phyloP scores from a whole-genome alignment of 2,888 invertebrate species.

The Lamproptera curius region DNA sequence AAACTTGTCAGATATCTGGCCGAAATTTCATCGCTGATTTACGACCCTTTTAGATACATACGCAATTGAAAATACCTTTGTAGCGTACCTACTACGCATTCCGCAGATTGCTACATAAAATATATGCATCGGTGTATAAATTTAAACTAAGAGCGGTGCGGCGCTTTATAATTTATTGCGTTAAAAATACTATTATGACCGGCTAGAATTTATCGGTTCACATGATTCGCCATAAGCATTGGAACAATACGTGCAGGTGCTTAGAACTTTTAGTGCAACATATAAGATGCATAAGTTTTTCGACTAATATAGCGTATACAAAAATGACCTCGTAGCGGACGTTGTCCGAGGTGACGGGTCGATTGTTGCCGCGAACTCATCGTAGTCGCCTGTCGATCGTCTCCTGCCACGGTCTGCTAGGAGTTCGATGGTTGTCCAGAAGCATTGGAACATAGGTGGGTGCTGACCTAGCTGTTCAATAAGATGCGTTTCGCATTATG shows the following conservation, averaged over 20 bases:
- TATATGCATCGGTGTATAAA: slow-evolving; percentile 7
- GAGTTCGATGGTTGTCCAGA: slow-evolving; percentile 82
- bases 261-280: neutral
- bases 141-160: slow-evolving; percentile 7
- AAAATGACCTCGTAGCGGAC: slow-evolving; percentile 58
- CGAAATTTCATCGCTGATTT: slow-evolving; percentile 32
- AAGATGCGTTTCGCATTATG: slow-evolving; percentile 51
- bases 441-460: slow-evolving; percentile 59
- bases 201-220: slow-evolving; percentile 5
- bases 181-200: slow-evolving; percentile 1
- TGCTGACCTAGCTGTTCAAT: slow-evolving; percentile 54
- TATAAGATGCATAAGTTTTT: no score
- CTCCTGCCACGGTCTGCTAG: slow-evolving; percentile 74
- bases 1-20: slow-evolving; percentile 26
- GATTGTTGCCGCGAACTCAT: slow-evolving; percentile 40
- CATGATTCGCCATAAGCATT: neutral
- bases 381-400: slow-evolving; percentile 63
- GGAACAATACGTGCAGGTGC: slow-evolving; percentile 3
- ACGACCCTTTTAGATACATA: slow-evolving; percentile 24
- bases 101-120: slow-evolving; percentile 17
- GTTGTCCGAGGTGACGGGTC: slow-evolving; percentile 43
- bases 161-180: slow-evolving; percentile 11
- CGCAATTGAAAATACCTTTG: slow-evolving; percentile 17
- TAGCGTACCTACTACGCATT: slow-evolving; percentile 17
- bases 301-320: no score